phyloP scores from a whole-genome alignment of 1,140 invertebrate genomes.

The Sminthurides bifidus region DNA sequence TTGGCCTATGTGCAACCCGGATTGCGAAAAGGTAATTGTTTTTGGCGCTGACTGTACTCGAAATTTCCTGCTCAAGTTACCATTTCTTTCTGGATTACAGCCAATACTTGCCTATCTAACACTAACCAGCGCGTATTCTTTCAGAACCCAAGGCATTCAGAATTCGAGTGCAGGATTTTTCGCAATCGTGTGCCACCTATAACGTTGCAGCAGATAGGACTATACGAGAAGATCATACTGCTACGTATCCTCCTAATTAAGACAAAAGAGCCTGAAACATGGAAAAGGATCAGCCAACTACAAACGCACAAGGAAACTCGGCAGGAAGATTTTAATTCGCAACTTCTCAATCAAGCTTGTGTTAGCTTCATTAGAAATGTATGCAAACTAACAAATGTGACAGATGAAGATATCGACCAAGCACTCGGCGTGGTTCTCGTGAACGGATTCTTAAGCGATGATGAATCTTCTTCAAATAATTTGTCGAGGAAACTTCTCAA shows the following conservation, averaged over 20 bases:
- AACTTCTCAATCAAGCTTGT: not conserved
- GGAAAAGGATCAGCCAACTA: conserved; percentile 8
- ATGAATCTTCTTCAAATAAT: conserved; percentile 1
- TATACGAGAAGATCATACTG: conserved; percentile 15
- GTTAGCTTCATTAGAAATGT: conserved; percentile 7
- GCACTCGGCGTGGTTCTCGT: conserved; percentile 13
- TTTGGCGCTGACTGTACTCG: too few species aligned
- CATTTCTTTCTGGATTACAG: not conserved
- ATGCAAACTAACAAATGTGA: conserved; percentile 2
- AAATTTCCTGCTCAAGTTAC: too few species aligned
- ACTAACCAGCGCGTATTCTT: not conserved
- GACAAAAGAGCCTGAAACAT: conserved; percentile 6
- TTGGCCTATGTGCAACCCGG: conserved; percentile 12
- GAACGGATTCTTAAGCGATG: conserved; percentile 21
- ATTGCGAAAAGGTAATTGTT: conserved; percentile 8
- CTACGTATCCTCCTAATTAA: conserved; percentile 9
- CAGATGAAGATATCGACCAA: conserved; percentile 10
- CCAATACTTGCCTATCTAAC: too few species aligned
- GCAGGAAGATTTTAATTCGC: not conserved
- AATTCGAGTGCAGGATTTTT: conserved; percentile 14
- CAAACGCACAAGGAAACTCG: conserved; percentile 3
- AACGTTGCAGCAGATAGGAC: not conserved
- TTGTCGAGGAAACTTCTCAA: too few species aligned
- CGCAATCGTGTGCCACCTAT: not conserved
- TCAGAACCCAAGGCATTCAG: conserved; percentile 9